phyloP scores from a whole-genome alignment of 2,113 vertebrate genomes.

The Barnardius zonarius region DNA sequence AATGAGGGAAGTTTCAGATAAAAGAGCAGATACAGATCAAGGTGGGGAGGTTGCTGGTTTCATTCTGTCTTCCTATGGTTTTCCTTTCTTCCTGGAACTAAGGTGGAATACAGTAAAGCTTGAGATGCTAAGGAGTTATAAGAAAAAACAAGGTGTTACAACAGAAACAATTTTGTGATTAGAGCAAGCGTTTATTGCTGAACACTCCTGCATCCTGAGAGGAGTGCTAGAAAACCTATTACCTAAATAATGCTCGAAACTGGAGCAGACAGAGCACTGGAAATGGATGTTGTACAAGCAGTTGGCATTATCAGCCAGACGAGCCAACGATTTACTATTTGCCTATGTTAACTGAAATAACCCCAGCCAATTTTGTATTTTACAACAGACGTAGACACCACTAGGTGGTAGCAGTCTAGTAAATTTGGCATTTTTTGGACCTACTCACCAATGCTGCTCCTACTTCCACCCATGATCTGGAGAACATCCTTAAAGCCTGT shows the following conservation, averaged over 20 bases:
- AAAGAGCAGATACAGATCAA: neutral
- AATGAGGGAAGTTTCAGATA: no score
- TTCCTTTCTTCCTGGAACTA: neutral
- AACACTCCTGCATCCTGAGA: neutral
- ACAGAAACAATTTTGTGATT: neutral
- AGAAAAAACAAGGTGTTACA: neutral
- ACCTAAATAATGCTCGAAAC: neutral
- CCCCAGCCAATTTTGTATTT: neutral
- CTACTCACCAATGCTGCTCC: neutral
- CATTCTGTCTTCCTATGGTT: neutral
- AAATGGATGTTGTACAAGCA: neutral
- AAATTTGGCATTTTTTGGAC: neutral
- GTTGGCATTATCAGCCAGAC: neutral
- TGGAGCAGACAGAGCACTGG: neutral
- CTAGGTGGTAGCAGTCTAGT: conserved; percentile 58
- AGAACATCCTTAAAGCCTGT: neutral
- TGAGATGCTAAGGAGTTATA: neutral
- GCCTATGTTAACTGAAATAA: conserved; percentile 18
- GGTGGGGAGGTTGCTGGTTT: neutral
- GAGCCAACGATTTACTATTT: neutral
- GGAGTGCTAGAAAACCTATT: neutral
- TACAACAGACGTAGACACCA: neutral
- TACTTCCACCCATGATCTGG: neutral
- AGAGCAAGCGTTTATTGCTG: neutral
- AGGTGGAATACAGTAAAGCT: neutral